Evolutionary conservation across 2,113 vertebrate genomes (phyloP).

Genomic region (Brachypodius melanocephalos): DNA sequence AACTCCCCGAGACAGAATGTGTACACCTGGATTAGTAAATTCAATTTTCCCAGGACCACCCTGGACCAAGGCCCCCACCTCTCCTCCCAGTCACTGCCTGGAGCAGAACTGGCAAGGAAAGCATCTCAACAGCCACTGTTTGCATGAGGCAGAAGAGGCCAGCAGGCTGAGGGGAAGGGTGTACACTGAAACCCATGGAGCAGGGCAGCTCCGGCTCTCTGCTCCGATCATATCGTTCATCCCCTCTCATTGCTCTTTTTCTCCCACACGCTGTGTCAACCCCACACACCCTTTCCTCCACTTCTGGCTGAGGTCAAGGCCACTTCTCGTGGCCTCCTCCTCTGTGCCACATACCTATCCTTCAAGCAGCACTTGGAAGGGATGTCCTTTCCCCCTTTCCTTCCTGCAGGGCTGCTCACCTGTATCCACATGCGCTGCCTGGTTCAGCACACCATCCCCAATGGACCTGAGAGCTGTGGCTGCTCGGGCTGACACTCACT

Average conservation of each 20-base stretch:
- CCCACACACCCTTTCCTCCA: not conserved
- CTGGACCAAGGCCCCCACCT: not conserved
- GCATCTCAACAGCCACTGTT: not conserved
- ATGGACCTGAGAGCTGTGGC: not conserved
- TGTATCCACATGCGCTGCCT: not conserved
- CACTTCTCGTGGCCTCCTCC: not conserved
- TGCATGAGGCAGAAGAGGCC: not conserved
- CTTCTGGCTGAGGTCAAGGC: not conserved
- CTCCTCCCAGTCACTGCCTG: not conserved
- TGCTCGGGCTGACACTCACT: not conserved
- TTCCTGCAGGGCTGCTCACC: not conserved
- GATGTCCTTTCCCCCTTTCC: not conserved
- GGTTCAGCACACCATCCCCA: not conserved
- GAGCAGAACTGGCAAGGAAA: not conserved
- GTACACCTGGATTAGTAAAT: not conserved
- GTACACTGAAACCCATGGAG: accelerated
- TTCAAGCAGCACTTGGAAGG: not conserved
- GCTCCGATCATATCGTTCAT: accelerated
- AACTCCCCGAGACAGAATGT: not conserved
- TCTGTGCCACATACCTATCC: not conserved
- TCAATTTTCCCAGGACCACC: not conserved
- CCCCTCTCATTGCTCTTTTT: not conserved
- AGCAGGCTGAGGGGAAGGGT: accelerated
- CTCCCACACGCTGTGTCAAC: accelerated
- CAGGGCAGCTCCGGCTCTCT: not conserved